Evolutionary conservation across 2,113 vertebrate genomes (phyloP).

Genomic region (Catagonus wagneri): DNA sequence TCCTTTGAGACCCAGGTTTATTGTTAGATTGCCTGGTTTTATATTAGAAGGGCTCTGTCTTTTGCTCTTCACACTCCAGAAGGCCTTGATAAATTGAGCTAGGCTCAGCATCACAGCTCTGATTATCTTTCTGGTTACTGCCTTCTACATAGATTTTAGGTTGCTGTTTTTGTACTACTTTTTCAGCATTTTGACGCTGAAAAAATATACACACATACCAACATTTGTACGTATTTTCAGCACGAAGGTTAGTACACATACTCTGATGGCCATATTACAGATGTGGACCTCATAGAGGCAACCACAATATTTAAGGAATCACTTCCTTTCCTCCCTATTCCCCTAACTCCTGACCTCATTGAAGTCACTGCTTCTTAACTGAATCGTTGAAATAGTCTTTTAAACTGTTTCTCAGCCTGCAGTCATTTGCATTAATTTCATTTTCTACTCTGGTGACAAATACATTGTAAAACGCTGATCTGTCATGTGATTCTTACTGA

Average conservation of each 20-base stretch:
- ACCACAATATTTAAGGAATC: neutral
- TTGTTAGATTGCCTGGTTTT: neutral
- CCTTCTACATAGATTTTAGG: neutral
- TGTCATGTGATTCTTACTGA: neutral
- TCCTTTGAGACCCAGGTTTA: neutral
- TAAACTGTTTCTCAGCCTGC: neutral
- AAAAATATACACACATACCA: neutral
- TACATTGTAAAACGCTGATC: neutral
- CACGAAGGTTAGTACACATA: neutral
- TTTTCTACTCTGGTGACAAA: slow-evolving; percentile 6
- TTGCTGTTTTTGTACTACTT: neutral
- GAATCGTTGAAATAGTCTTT: neutral
- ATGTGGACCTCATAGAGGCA: neutral
- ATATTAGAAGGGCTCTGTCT: neutral
- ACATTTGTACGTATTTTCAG: neutral
- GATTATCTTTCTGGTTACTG: neutral
- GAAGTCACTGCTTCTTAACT: neutral
- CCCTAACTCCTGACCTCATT: neutral
- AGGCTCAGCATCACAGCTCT: neutral
- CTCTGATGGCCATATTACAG: neutral
- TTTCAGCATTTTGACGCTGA: neutral
- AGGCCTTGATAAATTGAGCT: neutral
- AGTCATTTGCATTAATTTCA: neutral
- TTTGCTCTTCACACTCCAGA: neutral
- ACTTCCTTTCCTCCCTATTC: neutral